Percentiles rank a stretch among this genome's conserved stretches.
These are phyloP conservation scores for Nycticebus coucang DNA, from an alignment of 2,113 vertebrate genomes.

Conservation along the genomic window DNA sequence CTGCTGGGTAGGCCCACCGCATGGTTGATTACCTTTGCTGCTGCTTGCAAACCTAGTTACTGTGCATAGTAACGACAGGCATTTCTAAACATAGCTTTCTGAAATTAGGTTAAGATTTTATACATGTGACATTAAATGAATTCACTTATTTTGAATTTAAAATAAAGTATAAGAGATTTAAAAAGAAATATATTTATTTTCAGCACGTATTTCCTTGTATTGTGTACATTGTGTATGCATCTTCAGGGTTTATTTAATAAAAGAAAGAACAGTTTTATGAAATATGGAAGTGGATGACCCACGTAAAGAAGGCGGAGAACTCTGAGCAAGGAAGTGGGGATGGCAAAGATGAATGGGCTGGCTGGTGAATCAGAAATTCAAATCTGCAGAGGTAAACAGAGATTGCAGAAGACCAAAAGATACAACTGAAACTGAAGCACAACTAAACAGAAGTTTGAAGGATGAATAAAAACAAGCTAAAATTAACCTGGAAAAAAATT, in stretches of 20 bases:
- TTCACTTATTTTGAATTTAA: slow-evolving; percentile 35
- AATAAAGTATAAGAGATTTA: background rate
- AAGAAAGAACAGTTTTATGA: background rate
- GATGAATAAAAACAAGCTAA: background rate
- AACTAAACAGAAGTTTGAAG: background rate
- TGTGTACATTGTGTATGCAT: background rate
- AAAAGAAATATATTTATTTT: background rate
- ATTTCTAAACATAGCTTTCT: background rate
- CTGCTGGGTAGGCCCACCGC: too few relatives aligned
- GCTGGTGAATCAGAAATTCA: background rate
- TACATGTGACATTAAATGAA: background rate
- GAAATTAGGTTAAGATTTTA: background rate
- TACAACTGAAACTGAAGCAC: background rate
- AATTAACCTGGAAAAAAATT: background rate
- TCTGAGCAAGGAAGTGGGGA: background rate
- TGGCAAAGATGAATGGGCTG: background rate
- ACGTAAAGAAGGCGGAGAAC: background rate
- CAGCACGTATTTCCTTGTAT: background rate
- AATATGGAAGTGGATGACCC: background rate
- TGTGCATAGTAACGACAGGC: background rate
- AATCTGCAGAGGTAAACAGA: background rate
- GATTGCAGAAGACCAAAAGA: background rate
- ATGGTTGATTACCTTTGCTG: fast-evolving
- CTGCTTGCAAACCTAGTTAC: background rate
- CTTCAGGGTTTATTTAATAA: background rate